A percentile compares a stretch with the other conserved stretches of the same genome.
Conservation (phyloP, 1,140 invertebrate genomes). For the Hyposmocoma kahamanoa region DNA sequence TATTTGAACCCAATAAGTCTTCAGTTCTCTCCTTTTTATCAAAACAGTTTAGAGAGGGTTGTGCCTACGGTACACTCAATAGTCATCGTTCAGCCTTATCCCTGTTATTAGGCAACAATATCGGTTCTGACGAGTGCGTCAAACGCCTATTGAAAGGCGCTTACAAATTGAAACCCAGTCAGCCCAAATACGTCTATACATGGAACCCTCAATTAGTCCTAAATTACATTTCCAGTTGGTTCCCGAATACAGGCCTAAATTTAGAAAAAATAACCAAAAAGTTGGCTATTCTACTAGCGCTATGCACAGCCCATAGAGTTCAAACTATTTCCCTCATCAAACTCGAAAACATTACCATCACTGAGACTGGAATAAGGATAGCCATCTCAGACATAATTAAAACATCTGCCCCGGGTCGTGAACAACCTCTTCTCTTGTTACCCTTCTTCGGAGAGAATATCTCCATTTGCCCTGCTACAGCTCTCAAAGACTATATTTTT, state of each 20-base stretch:
- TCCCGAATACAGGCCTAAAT: conserved; percentile 8
- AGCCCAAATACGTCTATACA: conserved; percentile 20
- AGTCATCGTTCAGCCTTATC: conserved; percentile 24
- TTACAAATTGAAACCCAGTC: conserved; percentile 14
- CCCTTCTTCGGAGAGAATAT: conserved; percentile 9
- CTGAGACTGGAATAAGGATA: not conserved
- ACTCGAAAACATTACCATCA: conserved; percentile 7
- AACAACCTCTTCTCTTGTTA: conserved; percentile 12
- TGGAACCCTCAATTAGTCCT: conserved; percentile 27
- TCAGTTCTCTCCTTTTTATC: conserved; percentile 17
- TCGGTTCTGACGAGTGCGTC: conserved; percentile 12
- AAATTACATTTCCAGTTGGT: conserved; percentile 12
- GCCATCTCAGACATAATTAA: conserved; percentile 14
- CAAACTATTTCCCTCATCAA: conserved; percentile 18
- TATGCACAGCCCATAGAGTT: conserved; percentile 18
- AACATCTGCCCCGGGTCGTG: conserved; percentile 9
- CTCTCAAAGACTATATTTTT: conserved; percentile 9
- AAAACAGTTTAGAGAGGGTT: conserved; percentile 13
- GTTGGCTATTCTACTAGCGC: conserved; percentile 18
- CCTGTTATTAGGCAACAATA: conserved; percentile 13
- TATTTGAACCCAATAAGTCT: conserved; percentile 5
- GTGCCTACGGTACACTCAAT: conserved; percentile 27
- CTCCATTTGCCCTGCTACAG: conserved; percentile 7
- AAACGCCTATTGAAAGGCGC: conserved; percentile 26
- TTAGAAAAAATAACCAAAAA: conserved; percentile 18